Evolutionary conservation across 1,140 invertebrate species (phyloP), one percentile per base, ranked within the genome.

Genomic region (Pygmarrhopalites habei): DNA sequence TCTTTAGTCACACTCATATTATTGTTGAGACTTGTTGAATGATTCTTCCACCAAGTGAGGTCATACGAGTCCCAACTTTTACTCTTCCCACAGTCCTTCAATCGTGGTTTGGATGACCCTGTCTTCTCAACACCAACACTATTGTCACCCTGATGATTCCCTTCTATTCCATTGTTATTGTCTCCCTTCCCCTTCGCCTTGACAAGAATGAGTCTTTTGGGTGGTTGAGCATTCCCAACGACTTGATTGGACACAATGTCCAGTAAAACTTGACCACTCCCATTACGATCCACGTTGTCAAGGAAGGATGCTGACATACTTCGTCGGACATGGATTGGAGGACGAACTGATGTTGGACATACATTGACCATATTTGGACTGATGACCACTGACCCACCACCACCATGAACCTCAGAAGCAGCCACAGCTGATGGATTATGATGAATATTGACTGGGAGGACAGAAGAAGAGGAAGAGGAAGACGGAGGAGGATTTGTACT

Each of bases 51-150:
- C 29, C 55, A 57, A 19, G 60, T 66, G 35, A 66, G 39, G 44
- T 90, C 88, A 68, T 86, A 87, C 0, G 87, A 90, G 74, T 92
- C 89, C 14, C 91, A 76, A 72, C 87, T 89, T 66, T 84, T 85
- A 0, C 87, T 90, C 73, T 91, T 91, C 0, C 88, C 88, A 68
- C 85, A 87, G 61, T 85, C 85, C 58, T 83, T 84, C 7, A 90
- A 74, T 65, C 73, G 77, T 60, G 77, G 77, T 76, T 80, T 79
- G n/a, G 5, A 7, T 15, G 5, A 5, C 5, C 15, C 5, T 15
- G 32, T 5, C 5, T 35, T 5, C 32, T 35, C 32, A 41, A 78
- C 80, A 51, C 25, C 32, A 41, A 78, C 80, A 51, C 25, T n/a
- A 52, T 61, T 46, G 25, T 52, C 28, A 52, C 41, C 58, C 79